Conservation (phyloP, 2,888 invertebrate species). For the Macaria notata region DNA sequence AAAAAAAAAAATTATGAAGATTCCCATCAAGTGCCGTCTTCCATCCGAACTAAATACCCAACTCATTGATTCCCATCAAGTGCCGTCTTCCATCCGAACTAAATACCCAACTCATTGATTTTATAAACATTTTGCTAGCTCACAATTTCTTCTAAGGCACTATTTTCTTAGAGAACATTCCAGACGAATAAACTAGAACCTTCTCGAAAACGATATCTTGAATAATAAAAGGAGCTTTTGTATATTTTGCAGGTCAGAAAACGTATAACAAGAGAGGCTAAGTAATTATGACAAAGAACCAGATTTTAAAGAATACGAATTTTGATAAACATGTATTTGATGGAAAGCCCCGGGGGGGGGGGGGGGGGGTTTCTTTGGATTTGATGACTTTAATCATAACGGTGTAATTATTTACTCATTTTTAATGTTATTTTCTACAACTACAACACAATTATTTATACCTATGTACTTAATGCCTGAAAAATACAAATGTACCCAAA, state of each 20-base stretch:
- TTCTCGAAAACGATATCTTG: conserved; percentile 7
- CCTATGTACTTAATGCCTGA: no score
- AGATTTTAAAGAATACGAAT: not conserved
- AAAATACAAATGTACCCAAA: no score
- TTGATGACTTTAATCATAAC: no score
- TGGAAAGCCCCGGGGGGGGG: not conserved
- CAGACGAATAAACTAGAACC: conserved; percentile 40
- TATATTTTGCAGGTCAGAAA: conserved; percentile 6
- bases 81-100: no score
- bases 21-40: no score
- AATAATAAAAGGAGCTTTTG: not conserved
- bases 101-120: conserved; percentile 11
- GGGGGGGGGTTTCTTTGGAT: no score
- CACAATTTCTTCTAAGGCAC: conserved; percentile 14
- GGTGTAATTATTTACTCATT: no score
- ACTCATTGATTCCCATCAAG: conserved; percentile 2
- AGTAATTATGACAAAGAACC: conserved; percentile 3
- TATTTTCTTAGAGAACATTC: conserved; percentile 33
- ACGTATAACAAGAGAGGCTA: conserved; percentile 2
- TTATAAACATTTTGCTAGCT: conserved; percentile 9
- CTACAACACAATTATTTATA: no score
- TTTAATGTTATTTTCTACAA: no score
- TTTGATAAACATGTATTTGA: not conserved
- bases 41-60: no score
- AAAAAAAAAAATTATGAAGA: no score